Base-by-base conservation (phyloP, 1,140 invertebrate genomes). In the Drosophila kanapiae region DNA sequence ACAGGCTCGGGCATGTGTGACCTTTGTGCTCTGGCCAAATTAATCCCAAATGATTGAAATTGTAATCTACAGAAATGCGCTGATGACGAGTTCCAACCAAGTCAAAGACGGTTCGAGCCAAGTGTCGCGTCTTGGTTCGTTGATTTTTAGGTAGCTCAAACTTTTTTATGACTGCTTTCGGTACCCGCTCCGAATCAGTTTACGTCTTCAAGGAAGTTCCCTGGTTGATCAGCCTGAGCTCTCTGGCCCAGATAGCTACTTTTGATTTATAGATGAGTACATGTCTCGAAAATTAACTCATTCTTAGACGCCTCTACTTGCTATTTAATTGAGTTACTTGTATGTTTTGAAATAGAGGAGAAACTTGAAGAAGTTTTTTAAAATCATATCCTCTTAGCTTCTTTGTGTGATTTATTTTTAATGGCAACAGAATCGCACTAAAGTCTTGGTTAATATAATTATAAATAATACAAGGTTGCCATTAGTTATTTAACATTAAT, bases 21-120 rank as follows among this genome's bases (percentile, higher is more conserved):
- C 80, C 84, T 87, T 87, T 86, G 67, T 80, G 71, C 63, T 60
- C 67, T 59, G 75, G 45, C 72, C 70, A 90, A 90, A 90, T 90
- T 90, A 90, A 90, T 90, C 85, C 85, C 85, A 79, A 82, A 85
- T 91, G 85, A 90, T 90, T 90, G 85, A 90, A 84, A 90, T 82
- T 90, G 85, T 90, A 90, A 79, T 84, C 65, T 76, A 75, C 65
- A 59, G 57, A 75, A 75, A 63, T 57, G 54, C 65, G 68, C 64
- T 88, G 84, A 75, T 87, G 75, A 87, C 42, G 68, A 84, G 64
- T 53, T 64, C 33, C 71, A 81, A 48, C 45, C 76, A 68, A 81
- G 75, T 68, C 57, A 71, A 74, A 77, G 62, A 35, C 74, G 57
- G 29, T 8, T 33, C 38, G 37, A 35, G 58, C 37, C 29, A 54